Evolutionary conservation across 1,140 invertebrate species (phyloP).

Genomic region (Varroa destructor): DNA sequence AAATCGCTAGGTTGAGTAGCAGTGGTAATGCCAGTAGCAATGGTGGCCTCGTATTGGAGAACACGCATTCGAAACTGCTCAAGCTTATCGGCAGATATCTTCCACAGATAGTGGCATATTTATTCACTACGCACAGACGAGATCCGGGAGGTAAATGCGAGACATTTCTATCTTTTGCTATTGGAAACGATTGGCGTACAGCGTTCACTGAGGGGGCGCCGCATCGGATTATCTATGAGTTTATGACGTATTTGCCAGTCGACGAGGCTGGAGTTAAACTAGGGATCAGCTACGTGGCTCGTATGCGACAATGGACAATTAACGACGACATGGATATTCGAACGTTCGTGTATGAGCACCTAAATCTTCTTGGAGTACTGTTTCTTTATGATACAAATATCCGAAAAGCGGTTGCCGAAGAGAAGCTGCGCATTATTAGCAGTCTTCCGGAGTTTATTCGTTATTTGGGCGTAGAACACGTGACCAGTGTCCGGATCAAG

Average conservation of each 20-base stretch:
- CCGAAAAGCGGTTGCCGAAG: not conserved
- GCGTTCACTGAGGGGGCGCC: not conserved
- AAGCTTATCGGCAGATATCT: not conserved
- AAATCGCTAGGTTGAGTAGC: not conserved
- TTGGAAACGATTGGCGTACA: conserved; percentile 7
- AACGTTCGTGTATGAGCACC: conserved; percentile 6
- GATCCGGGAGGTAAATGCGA: conserved; percentile 4
- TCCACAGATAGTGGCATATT: conserved; percentile 12
- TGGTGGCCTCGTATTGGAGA: not conserved
- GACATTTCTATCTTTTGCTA: not conserved
- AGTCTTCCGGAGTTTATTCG: conserved; percentile 6
- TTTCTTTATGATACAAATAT: conserved; percentile 20
- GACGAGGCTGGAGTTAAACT: conserved; percentile 7
- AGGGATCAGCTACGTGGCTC: conserved; percentile 19
- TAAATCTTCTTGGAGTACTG: conserved; percentile 8
- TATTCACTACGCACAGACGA: conserved; percentile 2
- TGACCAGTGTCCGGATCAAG: conserved; percentile 19
- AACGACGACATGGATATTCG: conserved; percentile 8
- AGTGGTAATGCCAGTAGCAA: not conserved
- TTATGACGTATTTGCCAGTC: conserved; percentile 3
- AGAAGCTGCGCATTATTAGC: conserved; percentile 4
- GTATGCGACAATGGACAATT: not conserved
- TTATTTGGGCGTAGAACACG: conserved; percentile 14
- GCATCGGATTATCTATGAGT: conserved; percentile 12
- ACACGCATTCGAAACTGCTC: conserved; percentile 12